Evolutionary conservation across 2,888 invertebrate species (phyloP), one percentile per base, ranked within the genome.

Genomic region (Nipponacmea schrenckii): DNA sequence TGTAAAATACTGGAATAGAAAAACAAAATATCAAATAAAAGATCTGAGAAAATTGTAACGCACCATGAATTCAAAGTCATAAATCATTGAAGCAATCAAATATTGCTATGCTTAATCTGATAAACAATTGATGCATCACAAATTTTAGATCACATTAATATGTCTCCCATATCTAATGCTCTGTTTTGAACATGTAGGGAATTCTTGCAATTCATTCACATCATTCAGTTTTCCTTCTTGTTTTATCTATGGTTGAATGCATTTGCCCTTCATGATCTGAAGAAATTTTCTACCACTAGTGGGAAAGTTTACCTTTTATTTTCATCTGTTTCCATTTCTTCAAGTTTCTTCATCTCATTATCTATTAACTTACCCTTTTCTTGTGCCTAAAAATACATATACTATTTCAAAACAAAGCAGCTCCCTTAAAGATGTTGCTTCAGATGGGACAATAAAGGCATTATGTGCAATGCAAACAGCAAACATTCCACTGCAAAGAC

Each of bases 291-390:
- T 39, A 5, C 7, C 39, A 39, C 10, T 39, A 8, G 3, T 39
- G 10, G 10, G 4, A 8, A 1, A 14, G 14, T 75, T 84, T 88
- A 90, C 90, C 91, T 91, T 75, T 90, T 91, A 71, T 92, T 91
- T 80, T 90, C 91, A 44, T 87, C 86, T 7, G 88, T 89, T 75
- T 91, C 91, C 81, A 90, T 86, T 71, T 88, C 85, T 71, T 89
- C 89, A 70, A 91, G 88, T 79, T 90, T 89, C 71, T 90, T 86
- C 80, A 92, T 89, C 50, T 89, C 89, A 63, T 76, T 74, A 69
- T 86, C 86, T 68, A 86, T 82, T 45, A 73, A 66, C 15, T 69
- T 67, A 76, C 80, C 89, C 81, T 79, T 90, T 86, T 44, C 64
- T 67, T 82, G 77, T 7, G 79, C 80, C 82, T 81, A 44, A 63